Evolutionary conservation across 2,797 vertebrate species (phyloP).

Genomic region (Tiaroga cobitis): DNA sequence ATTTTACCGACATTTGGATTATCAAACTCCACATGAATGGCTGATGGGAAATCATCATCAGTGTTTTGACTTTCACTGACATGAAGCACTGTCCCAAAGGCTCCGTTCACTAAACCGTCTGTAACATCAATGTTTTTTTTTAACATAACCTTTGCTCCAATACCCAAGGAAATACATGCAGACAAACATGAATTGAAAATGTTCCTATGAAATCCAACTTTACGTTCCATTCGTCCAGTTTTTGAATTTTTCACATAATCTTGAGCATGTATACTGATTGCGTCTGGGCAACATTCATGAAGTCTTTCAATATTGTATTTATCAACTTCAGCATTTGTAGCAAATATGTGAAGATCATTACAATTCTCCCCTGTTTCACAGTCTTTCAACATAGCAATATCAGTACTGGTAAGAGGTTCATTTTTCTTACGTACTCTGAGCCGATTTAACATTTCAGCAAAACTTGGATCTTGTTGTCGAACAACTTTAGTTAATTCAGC

Average conservation of each 20-base stretch:
- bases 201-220: background rate
- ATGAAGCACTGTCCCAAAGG: background rate
- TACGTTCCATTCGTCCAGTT: constrained; percentile 1
- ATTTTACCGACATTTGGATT: background rate
- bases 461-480: constrained; percentile 37
- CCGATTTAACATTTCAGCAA: constrained; percentile 39
- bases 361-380: constrained; percentile 35
- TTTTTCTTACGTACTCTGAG: constrained; percentile 15
- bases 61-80: background rate
- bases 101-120: constrained; percentile 46
- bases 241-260: background rate
- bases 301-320: background rate
- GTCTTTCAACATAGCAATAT: constrained; percentile 13
- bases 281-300: background rate
- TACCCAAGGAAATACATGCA: no score
- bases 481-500: constrained; percentile 30
- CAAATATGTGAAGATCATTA: constrained; percentile 34
- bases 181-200: no score
- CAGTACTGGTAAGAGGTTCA: background rate
- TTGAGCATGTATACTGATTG: background rate
- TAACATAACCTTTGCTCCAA: background rate
- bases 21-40: constrained; percentile 9
- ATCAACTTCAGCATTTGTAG: constrained; percentile 1
- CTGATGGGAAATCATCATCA: background rate
- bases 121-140: constrained; percentile 51